Evolutionary conservation across 92 coral and sea anemone species (phyloP), one percentile per base, ranked within the genome.

Genomic region (Isaurus tuberculatus): DNA sequence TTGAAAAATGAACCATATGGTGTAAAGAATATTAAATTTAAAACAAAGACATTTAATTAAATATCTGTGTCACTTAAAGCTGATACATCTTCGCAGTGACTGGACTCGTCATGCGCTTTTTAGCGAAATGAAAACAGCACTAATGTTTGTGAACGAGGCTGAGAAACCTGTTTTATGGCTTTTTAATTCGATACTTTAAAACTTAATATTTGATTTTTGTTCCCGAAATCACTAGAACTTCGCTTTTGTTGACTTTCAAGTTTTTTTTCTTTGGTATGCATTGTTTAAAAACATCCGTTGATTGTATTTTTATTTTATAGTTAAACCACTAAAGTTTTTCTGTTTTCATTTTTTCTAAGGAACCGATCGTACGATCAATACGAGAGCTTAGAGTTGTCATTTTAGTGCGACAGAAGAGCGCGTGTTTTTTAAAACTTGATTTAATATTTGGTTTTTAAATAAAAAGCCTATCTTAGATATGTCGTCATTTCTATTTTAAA

Each of bases 401-500:
- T 74, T 74, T 28, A 10, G 2, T 48, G 16, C 20, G 28, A 51
- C 82, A 36, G 22, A 4, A 15, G 63, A 27, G 34, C 27, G 34
- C 19, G 17, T 33, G 14, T 2, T 58, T 8, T 34, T 77, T 58
- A 23, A 20, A 42, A 30, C 32, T 7, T 30, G 65, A 49, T 36
- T 30, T 29, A n/a, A 22, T 77, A 70, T 77, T 77, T 77, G 70
- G 57, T 77, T 77, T 77, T 20, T 1, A 77, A 77, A 77, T 77
- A 55, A n/a, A n/a, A n/a, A 77, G 58, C 82, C 33, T 77, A 10
- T 16, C 32, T 58, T 72, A 15, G 3, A 16, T 22, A 43, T 44
- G 58, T 67, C 82, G 82, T 77, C 82, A 77, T 28, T 77, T 77
- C 82, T 77, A 77, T 77, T 77, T 77, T 77, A 77, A 36, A 19